These are phyloP conservation scores for Palythoa grandis DNA, from an alignment of 92 coral and sea anemone species.

Conservation along the genomic window DNA sequence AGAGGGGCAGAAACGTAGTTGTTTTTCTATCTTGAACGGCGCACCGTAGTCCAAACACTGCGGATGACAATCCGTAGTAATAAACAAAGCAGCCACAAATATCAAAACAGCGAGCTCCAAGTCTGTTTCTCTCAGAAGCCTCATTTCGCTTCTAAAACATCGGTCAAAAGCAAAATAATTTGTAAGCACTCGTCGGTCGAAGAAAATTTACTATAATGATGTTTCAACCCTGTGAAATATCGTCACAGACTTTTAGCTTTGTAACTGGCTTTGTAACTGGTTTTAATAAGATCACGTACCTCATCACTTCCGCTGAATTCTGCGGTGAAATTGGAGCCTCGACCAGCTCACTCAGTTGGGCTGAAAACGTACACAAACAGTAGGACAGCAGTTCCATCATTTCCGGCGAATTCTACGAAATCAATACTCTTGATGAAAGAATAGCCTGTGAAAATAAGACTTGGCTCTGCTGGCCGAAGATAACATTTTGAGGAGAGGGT, in stretches of 20 bases:
- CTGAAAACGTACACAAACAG: neutral
- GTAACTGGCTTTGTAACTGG: neutral
- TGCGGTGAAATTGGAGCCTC: neutral
- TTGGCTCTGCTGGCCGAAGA: too few species aligned
- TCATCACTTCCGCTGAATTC: neutral
- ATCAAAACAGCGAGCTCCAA: neutral
- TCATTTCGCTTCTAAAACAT: neutral
- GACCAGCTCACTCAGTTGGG: too few species aligned
- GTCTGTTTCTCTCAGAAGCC: neutral
- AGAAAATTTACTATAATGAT: neutral
- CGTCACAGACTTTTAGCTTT: neutral
- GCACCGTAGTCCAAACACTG: conserved; percentile 91
- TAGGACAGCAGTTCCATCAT: neutral
- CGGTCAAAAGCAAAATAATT: neutral
- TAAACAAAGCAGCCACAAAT: neutral
- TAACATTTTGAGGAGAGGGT: too few species aligned
- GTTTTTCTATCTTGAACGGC: conserved; percentile 68
- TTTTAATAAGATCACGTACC: neutral
- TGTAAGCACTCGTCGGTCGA: neutral
- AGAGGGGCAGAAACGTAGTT: conserved; percentile 64
- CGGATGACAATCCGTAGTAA: conserved; percentile 60
- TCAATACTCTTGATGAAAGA: neutral
- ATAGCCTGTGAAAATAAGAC: too few species aligned
- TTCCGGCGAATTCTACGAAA: neutral
- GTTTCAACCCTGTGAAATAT: neutral